A percentile compares a stretch with the other conserved stretches of the same genome.
These are phyloP conservation scores for Engraulis encrasicolus DNA, from an alignment of 2,113 vertebrate genomes.

Conservation along the genomic window DNA sequence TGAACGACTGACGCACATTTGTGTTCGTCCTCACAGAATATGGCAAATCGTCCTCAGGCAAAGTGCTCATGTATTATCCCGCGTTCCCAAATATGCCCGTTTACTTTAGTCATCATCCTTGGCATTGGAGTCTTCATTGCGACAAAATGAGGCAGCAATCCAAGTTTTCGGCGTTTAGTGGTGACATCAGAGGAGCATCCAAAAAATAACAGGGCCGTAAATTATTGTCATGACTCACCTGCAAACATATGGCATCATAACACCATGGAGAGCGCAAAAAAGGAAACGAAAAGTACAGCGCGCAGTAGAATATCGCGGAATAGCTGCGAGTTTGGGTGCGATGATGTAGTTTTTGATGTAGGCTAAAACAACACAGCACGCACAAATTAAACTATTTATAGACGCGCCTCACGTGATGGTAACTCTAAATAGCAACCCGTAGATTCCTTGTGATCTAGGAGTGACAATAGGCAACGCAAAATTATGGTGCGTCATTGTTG, in stretches of 20 bases:
- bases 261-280: not conserved
- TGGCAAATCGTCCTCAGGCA: not conserved
- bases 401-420: not conserved
- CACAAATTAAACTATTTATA: not conserved
- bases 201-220: not conserved
- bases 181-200: conserved; percentile 2
- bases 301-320: not conserved
- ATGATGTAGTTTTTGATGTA: not conserved
- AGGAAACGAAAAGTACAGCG: not conserved
- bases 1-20: not conserved
- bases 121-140: not conserved
- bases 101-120: not conserved
- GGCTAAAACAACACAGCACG: not conserved
- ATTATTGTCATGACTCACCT: conserved; percentile 29
- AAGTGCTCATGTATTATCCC: too few relatives aligned
- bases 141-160: conserved; percentile 22
- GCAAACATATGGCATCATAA: conserved; percentile 5
- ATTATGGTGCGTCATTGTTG: conserved; percentile 48
- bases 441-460: not conserved
- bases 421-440: not conserved
- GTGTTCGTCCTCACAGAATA: not conserved
- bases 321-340: not conserved
- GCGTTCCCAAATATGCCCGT: not conserved
- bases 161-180: conserved; percentile 6
- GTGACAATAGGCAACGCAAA: not conserved